Conservation (phyloP, 2,888 invertebrate species). For the Pegoplata infirma region DNA sequence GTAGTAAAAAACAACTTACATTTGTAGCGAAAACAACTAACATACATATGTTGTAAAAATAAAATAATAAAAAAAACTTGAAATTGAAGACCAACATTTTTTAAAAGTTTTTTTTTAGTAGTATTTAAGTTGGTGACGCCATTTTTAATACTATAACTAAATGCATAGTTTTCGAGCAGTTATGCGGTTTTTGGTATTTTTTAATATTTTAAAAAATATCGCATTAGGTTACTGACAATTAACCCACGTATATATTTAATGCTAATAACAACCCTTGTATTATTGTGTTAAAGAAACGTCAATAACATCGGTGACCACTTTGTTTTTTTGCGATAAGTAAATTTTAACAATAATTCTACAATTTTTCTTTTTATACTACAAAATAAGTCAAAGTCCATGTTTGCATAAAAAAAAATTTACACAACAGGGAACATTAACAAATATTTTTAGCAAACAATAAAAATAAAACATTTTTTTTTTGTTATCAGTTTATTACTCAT, state of each 20-base stretch:
- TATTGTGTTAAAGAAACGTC: neutral
- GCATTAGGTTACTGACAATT: neutral
- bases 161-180: too few relatives aligned
- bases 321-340: conserved; percentile 21
- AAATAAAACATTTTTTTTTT: neutral
- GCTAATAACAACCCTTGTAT: neutral
- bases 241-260: neutral
- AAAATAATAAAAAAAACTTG: too few relatives aligned
- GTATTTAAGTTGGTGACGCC: too few relatives aligned
- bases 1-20: too few relatives aligned
- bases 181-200: too few relatives aligned
- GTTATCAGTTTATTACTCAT: conserved; percentile 40
- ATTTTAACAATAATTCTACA: conserved; percentile 9
- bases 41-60: too few relatives aligned
- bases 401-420: conserved; percentile 4
- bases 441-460: neutral
- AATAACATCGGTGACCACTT: conserved; percentile 4
- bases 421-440: neutral
- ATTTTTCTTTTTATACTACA: conserved; percentile 5
- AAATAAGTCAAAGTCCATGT: conserved; percentile 36
- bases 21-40: too few relatives aligned
- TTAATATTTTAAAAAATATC: too few relatives aligned
- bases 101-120: too few relatives aligned
- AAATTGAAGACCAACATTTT: too few relatives aligned
- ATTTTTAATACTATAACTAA: too few relatives aligned